phyloP scores from a whole-genome alignment of 2,113 vertebrate species.

The Malaclemys terrapin region DNA sequence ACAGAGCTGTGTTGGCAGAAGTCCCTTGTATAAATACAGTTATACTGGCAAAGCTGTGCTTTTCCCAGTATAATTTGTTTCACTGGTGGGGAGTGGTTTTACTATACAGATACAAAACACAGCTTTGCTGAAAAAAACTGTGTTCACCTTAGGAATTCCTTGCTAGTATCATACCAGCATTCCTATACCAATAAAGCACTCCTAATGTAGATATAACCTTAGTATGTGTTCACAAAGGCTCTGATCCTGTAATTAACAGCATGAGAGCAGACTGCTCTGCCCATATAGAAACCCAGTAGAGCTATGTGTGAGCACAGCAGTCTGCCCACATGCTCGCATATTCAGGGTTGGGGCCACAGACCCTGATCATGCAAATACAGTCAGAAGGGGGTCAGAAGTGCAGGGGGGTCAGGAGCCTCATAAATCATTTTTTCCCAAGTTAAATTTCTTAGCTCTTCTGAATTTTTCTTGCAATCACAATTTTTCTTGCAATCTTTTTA shows the following conservation, averaged over 20 bases:
- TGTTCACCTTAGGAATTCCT: neutral
- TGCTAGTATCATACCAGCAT: neutral
- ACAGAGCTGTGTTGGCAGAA: neutral
- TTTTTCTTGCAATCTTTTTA: neutral
- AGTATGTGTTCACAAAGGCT: neutral
- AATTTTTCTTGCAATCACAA: neutral
- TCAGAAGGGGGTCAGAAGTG: neutral
- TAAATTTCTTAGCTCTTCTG: neutral
- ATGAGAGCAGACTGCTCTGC: neutral
- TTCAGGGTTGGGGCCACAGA: neutral
- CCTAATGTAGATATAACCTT: neutral
- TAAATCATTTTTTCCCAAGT: neutral
- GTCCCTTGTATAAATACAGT: neutral
- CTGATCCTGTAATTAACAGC: neutral
- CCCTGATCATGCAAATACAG: slow-evolving; percentile 25
- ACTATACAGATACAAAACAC: neutral
- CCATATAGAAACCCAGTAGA: neutral
- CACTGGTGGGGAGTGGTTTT: neutral
- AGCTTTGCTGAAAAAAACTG: neutral
- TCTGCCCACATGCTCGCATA: neutral
- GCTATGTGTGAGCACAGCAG: slow-evolving; percentile 19
- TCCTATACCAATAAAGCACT: neutral
- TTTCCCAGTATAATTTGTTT: neutral
- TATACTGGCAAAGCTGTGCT: neutral
- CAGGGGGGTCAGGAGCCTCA: neutral